phyloP scores from a whole-genome alignment of 2,888 invertebrate species.

The Machimus atricapillus region DNA sequence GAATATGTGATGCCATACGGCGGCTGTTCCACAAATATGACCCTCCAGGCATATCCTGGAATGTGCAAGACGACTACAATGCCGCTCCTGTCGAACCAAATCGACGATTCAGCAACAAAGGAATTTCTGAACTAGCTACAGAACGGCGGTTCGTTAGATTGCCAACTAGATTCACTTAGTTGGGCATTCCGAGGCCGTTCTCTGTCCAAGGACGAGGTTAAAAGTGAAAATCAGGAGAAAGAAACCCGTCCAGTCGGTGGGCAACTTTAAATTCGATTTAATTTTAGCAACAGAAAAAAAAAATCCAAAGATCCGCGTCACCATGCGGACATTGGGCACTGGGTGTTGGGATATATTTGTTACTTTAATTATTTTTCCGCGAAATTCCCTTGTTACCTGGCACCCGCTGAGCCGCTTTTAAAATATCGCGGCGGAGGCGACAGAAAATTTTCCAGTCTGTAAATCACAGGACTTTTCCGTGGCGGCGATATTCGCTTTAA shows the following conservation, averaged over 20 bases:
- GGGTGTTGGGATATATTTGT: neutral
- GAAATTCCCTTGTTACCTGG: neutral
- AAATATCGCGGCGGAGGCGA: neutral
- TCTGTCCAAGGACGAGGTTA: neutral
- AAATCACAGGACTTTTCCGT: neutral
- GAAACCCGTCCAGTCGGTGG: neutral
- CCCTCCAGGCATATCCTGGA: neutral
- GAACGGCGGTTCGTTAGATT: neutral
- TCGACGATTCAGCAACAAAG: neutral
- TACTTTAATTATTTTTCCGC: neutral
- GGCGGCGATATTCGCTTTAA: neutral
- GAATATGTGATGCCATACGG: neutral
- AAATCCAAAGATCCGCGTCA: neutral
- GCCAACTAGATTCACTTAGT: neutral
- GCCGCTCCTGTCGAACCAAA: neutral
- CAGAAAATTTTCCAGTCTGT: constrained; percentile 8
- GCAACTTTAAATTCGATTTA: neutral
- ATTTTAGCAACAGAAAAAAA: neutral
- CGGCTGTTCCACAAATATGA: neutral
- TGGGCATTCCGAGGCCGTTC: neutral
- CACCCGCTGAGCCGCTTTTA: neutral
- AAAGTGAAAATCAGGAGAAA: neutral
- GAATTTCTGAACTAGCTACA: neutral
- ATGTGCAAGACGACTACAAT: neutral
- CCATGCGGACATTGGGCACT: neutral